Base-by-base conservation (phyloP, 2,888 invertebrate species). In the Megamerina dolium region DNA sequence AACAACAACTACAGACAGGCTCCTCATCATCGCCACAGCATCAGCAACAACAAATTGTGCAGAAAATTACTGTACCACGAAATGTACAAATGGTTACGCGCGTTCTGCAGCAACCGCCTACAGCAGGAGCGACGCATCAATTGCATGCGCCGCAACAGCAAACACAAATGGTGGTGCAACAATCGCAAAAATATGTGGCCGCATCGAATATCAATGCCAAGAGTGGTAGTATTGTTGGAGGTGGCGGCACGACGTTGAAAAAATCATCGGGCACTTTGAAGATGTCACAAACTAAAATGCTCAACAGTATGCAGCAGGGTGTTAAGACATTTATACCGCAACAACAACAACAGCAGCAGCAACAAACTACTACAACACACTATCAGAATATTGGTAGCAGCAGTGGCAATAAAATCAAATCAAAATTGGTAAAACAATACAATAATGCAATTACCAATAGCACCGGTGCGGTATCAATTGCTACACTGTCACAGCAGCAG, bases 401-500 rank as follows among this genome's bases (percentile, higher is more conserved):
- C 43, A 43, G 44, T 16, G 40, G 41, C 16, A n/a, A n/a, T n/a
- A 57, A 52, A 41, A 20, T 54, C 4, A 62, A 65, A 51, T 51
- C 66, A 13, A 65, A 70, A 51, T 59, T 70, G 39, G 58, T 68
- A 3, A 68, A 70, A 50, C 70, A 70, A 52, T 64, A 64, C 45
- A 63, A 58, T 35, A 64, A 57, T 48, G 56, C 54, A 36, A 55
- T 58, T 37, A 51, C 36, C 45, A 60, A 51, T 51, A 63, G 51
- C 30, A 19, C 18, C 33, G 61, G 55, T 41, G 51, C 58, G 37
- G 56, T 60, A 5, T 53, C 58, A 33, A 59, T 61, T 45, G 56
- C 59, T 27, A 61, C 60, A 45, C 46, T 63, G 37, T 55, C 57
- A 37, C 55, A 55, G 40, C 59, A 54, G 29, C 52, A 48, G 44